phyloP scores from a whole-genome alignment of 2,888 invertebrate genomes.

The Agriopis aurantiaria region DNA sequence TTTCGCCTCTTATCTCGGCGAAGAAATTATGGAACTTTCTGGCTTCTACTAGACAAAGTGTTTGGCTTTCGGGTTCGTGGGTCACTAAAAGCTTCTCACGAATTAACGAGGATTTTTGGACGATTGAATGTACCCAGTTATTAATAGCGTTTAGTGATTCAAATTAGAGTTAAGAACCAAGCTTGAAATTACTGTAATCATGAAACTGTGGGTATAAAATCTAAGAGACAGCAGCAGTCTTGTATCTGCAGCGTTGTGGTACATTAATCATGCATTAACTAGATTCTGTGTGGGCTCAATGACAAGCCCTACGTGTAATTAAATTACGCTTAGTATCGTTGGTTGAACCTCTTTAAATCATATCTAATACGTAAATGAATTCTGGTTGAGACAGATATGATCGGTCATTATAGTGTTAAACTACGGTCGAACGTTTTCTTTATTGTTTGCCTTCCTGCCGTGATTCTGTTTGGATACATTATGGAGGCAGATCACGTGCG shows the following conservation, averaged over 20 bases:
- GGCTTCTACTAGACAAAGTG: slow-evolving; percentile 85
- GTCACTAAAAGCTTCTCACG: slow-evolving; percentile 79
- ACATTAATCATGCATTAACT: slow-evolving; percentile 81
- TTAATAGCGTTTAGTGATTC: slow-evolving; percentile 30
- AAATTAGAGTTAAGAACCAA: slow-evolving; percentile 22
- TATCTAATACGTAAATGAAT: slow-evolving; percentile 65
- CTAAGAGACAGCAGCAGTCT: slow-evolving; percentile 53
- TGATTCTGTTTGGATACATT: slow-evolving; percentile 36
- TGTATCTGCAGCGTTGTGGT: slow-evolving; percentile 64
- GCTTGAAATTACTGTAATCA: slow-evolving; percentile 45
- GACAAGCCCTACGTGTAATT: slow-evolving; percentile 78
- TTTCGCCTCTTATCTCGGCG: slow-evolving; percentile 85
- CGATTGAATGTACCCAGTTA: slow-evolving; percentile 50
- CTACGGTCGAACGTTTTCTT: slow-evolving; percentile 40
- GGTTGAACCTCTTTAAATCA: slow-evolving; percentile 76
- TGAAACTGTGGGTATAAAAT: slow-evolving; percentile 52
- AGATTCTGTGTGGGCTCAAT: slow-evolving; percentile 78
- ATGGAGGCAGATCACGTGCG: slow-evolving; percentile 34
- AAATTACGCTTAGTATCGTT: slow-evolving; percentile 76
- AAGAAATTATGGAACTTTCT: slow-evolving; percentile 86
- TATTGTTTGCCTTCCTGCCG: slow-evolving; percentile 40
- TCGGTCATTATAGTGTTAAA: slow-evolving; percentile 49
- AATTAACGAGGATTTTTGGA: slow-evolving; percentile 72
- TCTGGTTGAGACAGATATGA: slow-evolving; percentile 52
- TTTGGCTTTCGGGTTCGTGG: slow-evolving; percentile 80